Conservation (phyloP, 1,140 invertebrate genomes). For the Araneus ventricosus region DNA sequence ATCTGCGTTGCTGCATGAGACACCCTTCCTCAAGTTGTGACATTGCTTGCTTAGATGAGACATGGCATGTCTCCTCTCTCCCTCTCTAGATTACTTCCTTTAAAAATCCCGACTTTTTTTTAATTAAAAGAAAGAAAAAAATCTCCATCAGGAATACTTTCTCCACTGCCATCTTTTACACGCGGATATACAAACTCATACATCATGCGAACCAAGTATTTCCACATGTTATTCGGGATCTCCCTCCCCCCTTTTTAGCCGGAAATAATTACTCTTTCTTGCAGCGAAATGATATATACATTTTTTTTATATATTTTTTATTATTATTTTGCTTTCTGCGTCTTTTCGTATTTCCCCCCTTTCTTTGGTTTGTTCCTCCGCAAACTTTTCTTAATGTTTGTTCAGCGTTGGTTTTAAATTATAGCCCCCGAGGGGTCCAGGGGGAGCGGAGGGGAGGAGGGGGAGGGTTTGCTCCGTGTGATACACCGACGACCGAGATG, state of each 20-base stretch:
- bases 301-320: slow-evolving; percentile 39
- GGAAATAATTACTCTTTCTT: slow-evolving; percentile 74
- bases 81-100: slow-evolving; percentile 71
- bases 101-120: slow-evolving; percentile 73
- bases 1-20: not conserved
- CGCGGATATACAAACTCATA: slow-evolving; percentile 69
- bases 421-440: slow-evolving; percentile 59
- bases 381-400: slow-evolving; percentile 75
- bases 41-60: slow-evolving; percentile 39
- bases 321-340: slow-evolving; percentile 38
- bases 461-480: not conserved
- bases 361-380: slow-evolving; percentile 74
- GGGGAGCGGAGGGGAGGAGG: not conserved
- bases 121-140: slow-evolving; percentile 67
- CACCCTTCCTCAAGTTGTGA: slow-evolving; percentile 26
- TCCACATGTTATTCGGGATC: slow-evolving; percentile 71
- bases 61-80: slow-evolving; percentile 11
- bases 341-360: slow-evolving; percentile 52
- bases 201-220: slow-evolving; percentile 68
- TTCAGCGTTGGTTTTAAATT: slow-evolving; percentile 75
- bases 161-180: slow-evolving; percentile 55
- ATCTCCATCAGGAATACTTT: slow-evolving; percentile 57
- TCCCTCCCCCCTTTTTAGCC: slow-evolving; percentile 58
- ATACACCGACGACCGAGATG: not conserved
- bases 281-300: slow-evolving; percentile 66